These are phyloP conservation scores for Gastrophysa polygoni DNA, from an alignment of 2,888 invertebrate species.

Conservation along the genomic window DNA sequence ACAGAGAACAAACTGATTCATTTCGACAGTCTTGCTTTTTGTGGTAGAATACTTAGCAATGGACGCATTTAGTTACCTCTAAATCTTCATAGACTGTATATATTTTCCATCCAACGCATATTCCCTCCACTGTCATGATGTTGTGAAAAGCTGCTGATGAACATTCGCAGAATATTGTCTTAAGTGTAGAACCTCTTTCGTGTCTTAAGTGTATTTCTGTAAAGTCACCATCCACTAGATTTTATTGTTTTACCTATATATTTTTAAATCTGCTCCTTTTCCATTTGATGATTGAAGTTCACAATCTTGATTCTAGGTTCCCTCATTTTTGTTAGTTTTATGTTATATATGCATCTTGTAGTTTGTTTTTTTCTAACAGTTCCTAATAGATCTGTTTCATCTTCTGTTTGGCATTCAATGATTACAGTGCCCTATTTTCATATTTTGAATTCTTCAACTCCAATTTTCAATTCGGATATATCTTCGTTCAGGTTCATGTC, in stretches of 20 bases:
- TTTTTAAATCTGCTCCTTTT: not conserved
- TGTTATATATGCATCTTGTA: constrained; percentile 2
- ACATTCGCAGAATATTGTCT: constrained; percentile 1
- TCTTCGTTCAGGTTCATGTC: constrained; percentile 3
- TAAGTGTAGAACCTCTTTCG: not conserved
- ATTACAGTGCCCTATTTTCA: constrained; percentile 4
- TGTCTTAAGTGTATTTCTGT: not conserved
- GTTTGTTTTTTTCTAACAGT: constrained; percentile 6
- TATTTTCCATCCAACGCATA: not conserved
- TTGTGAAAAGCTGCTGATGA: not conserved
- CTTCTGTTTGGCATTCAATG: constrained; percentile 11
- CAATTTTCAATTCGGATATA: constrained; percentile 11
- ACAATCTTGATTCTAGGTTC: constrained; percentile 4
- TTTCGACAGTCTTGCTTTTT: too few relatives aligned
- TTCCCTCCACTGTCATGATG: not conserved
- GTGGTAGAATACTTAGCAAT: too few relatives aligned
- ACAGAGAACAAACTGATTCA: not conserved
- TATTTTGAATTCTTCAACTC: constrained; percentile 1
- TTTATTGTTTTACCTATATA: not conserved
- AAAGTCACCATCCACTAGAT: not conserved
- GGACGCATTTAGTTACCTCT: too few relatives aligned
- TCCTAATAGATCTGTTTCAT: constrained; percentile 2
- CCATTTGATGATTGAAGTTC: constrained; percentile 1
- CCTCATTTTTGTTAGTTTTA: constrained; percentile 8
- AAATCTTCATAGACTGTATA: too few relatives aligned